Evolutionary conservation across 2,797 vertebrate genomes (phyloP), one percentile per base, ranked within the genome.

Genomic region (Oreochromis grahami): DNA sequence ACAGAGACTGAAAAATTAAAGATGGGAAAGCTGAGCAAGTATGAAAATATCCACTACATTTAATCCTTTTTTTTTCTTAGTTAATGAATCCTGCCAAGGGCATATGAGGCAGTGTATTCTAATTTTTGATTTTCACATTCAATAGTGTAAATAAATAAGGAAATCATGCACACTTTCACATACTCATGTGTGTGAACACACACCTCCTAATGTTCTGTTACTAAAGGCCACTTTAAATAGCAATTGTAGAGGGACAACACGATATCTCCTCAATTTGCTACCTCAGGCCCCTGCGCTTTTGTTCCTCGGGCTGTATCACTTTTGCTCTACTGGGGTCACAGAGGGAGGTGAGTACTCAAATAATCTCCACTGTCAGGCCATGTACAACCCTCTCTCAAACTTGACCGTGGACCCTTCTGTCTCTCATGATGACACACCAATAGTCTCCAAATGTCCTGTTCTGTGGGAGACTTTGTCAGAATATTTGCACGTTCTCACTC

Each of bases 401-500:
- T 89, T 91, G 84, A 92, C 93, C 87, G 77, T 3, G 9, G 78
- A 80, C 80, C 77, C 65, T 79, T 88, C 84, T 86, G 88, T 85
- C 89, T 92, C 91, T 91, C 51, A 87, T 82, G 84, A 89, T 85
- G 89, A 91, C 88, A 88, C 87, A 84, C 76, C 87, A 58, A 51
- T 58, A 26, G 82, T 86, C 88, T 86, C 87, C 81, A 85, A 94
- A 92, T 63, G 85, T 88, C 87, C 82, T 29, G 86, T 86, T 93
- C 83, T 84, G 85, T 82, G 43, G 87, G 86, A 89, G 90, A 89
- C 90, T 90, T 86, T 87, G 91, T 93, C 94, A 87, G 91, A 90
- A 83, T 94, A 91, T 92, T 94, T 82, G 58, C 92, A 91, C 78
- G 83, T 88, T 93, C 93, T 94, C 92, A 80, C 91, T 92, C 89